Evolutionary conservation across 2,797 vertebrate species (phyloP), one percentile per base, ranked within the genome.

Genomic region (Ficedula albicollis): DNA sequence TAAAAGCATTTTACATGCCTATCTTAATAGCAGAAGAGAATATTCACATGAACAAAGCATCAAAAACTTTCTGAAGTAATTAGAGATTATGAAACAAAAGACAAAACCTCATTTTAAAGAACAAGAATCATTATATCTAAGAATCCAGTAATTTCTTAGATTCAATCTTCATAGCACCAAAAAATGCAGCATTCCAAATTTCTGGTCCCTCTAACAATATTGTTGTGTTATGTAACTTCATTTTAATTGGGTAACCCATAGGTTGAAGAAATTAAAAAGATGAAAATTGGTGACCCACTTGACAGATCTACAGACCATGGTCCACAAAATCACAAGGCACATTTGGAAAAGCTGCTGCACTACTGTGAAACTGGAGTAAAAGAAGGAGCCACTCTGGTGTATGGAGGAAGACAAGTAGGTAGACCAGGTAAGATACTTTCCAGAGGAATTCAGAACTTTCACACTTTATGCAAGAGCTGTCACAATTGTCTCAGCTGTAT

Each of bases 201-300:
- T 59, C 44, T 68, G 30, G 19, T 49, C 25, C n/a, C 23, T 80
- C 49, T 80, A 68, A 80, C 30, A 34, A 30, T 41, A 49, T 10
- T 89, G 32, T 60, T 68, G 5, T 9, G 17, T 64, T 81, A 38
- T 25, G 25, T 93, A 77, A 93, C 64, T 67, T 87, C 8, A 36
- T 87, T 89, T 84, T 88, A 62, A 72, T 87, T 92, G 91, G 86
- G 25, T 69, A 80, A 95, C 41, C n/a, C 43, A 23, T 54, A 99
- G 99, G 99, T 99, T 81, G 98, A 98, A 96, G 99, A 99, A 97
- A 98, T 99, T 59, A 99, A 98, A 93, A 99, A 99, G 97, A 99
- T 99, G 99, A 99, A 99, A 97, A 99, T 99, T 1, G 99, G 99
- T 38, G 99, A 99, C 85, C 99, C 99, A 1, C 98, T 99, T 75